A percentile compares a stretch with the other conserved stretches of the same genome.
Conservation (phyloP, 2,888 invertebrate genomes). For the Nomada ferruginata region DNA sequence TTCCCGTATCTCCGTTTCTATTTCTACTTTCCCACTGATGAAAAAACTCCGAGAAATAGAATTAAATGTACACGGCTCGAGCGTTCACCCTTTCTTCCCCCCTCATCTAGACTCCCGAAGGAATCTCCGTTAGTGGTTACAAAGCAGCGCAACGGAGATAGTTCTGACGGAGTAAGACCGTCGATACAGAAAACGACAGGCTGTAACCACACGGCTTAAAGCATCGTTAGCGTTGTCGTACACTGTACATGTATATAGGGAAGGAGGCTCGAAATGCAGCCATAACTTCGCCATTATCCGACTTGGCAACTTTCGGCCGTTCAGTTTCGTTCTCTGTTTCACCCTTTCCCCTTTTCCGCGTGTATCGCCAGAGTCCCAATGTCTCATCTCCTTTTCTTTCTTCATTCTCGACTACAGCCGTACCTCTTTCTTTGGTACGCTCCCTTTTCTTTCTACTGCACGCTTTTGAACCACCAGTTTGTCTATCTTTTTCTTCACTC, state of each 20-base stretch:
- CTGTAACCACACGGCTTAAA: slow-evolving; percentile 72
- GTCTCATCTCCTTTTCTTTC: neutral
- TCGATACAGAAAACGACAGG: slow-evolving; percentile 31
- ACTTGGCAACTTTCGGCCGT: slow-evolving; percentile 77
- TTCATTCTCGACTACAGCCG: neutral
- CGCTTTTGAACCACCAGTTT: neutral
- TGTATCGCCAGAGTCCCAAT: neutral
- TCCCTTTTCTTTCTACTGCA: neutral
- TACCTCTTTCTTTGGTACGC: neutral
- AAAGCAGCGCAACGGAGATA: slow-evolving; percentile 24
- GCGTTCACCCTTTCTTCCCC: slow-evolving; percentile 30
- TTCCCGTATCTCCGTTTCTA: neutral
- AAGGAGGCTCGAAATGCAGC: slow-evolving; percentile 64
- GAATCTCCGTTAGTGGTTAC: neutral
- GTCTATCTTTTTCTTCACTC: neutral
- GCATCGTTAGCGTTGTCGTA: slow-evolving; percentile 78
- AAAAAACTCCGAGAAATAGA: neutral
- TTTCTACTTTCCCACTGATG: neutral
- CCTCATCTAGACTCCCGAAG: neutral
- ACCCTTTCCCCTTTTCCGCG: neutral
- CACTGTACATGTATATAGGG: slow-evolving; percentile 59
- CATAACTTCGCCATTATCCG: slow-evolving; percentile 82
- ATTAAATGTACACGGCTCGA: slow-evolving; percentile 15
- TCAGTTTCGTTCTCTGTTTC: slow-evolving; percentile 27
- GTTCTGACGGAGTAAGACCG: slow-evolving; percentile 23